These are phyloP conservation scores for Chrysotoxum bicinctum DNA, from an alignment of 2,888 invertebrate genomes.

Conservation along the genomic window DNA sequence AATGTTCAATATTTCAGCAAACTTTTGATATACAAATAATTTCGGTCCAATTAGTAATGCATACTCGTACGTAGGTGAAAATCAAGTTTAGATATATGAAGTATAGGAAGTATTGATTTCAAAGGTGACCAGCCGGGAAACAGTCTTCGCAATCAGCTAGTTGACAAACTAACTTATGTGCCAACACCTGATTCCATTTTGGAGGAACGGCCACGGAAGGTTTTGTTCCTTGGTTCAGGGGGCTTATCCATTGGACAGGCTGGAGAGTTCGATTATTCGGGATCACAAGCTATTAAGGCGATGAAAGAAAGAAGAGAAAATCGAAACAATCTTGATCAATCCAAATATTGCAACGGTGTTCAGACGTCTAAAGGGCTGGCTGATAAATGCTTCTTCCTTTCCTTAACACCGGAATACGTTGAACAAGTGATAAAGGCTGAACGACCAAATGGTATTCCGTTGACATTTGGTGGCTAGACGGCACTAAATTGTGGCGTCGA, in stretches of 20 bases:
- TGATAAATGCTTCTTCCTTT: conserved; percentile 98
- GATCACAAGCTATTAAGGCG: conserved; percentile 99
- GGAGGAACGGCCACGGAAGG: conserved; percentile 85
- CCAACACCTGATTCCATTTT: conserved; percentile 78
- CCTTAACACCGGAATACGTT: conserved; percentile 96
- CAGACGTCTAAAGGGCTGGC: conserved; percentile 99
- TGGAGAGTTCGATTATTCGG: conserved; percentile 99
- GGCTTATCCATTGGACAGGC: conserved; percentile 99
- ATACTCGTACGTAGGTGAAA: too few relatives aligned
- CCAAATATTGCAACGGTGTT: conserved; percentile 99
- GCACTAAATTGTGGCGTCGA: conserved; percentile 99
- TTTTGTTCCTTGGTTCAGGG: conserved; percentile 95
- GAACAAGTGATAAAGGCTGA: conserved; percentile 98
- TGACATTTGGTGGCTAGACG: conserved; percentile 99
- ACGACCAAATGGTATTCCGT: conserved; percentile 96
- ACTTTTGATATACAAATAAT: too few relatives aligned
- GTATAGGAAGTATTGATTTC: too few relatives aligned
- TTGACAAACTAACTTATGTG: conserved; percentile 82
- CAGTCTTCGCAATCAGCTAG: conserved; percentile 83
- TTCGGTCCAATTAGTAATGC: too few relatives aligned
- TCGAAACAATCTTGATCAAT: conserved; percentile 97
- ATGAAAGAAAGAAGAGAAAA: conserved; percentile 95
- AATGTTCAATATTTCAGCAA: too few relatives aligned
- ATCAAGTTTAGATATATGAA: too few relatives aligned
- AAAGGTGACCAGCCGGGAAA: conserved; percentile 71